phyloP scores from a whole-genome alignment of 2,797 vertebrate genomes.

The Esox lucius region DNA sequence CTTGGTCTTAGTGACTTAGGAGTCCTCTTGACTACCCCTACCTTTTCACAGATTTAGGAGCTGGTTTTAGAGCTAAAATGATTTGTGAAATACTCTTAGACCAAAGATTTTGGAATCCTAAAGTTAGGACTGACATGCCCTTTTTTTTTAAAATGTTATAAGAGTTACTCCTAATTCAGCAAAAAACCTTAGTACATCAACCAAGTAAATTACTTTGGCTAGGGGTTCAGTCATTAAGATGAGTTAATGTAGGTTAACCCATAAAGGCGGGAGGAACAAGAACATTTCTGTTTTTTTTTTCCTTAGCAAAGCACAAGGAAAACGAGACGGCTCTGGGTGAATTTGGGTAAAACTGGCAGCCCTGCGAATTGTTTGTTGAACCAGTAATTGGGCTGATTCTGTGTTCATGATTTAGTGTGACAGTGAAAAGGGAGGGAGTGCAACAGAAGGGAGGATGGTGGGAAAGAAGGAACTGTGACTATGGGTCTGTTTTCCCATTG shows the following conservation, averaged over 20 bases:
- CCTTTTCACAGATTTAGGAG: too few species aligned
- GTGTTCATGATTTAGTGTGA: slow-evolving; percentile 12
- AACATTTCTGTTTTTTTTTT: not conserved
- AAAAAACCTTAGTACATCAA: not conserved
- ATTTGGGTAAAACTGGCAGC: slow-evolving; percentile 8
- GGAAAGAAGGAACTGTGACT: not conserved
- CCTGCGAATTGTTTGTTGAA: slow-evolving; percentile 14
- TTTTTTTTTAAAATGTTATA: too few species aligned
- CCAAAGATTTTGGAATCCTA: too few species aligned
- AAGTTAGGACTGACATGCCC: too few species aligned
- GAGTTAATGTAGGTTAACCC: not conserved
- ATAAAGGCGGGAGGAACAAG: not conserved
- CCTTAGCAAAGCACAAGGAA: not conserved
- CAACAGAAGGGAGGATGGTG: not conserved
- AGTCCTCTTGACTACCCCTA: too few species aligned
- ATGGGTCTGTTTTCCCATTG: not conserved
- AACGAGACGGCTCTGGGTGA: not conserved
- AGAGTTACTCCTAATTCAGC: too few species aligned
- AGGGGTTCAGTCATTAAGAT: not conserved
- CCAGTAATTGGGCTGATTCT: slow-evolving; percentile 11
- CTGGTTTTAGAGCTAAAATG: too few species aligned
- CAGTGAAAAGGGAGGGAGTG: not conserved
- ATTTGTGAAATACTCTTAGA: too few species aligned
- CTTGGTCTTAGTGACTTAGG: too few species aligned
- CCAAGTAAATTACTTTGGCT: not conserved